Evolutionary conservation across 2,888 invertebrate genomes (phyloP).

Genomic region (Caenorhabditis sp.): DNA sequence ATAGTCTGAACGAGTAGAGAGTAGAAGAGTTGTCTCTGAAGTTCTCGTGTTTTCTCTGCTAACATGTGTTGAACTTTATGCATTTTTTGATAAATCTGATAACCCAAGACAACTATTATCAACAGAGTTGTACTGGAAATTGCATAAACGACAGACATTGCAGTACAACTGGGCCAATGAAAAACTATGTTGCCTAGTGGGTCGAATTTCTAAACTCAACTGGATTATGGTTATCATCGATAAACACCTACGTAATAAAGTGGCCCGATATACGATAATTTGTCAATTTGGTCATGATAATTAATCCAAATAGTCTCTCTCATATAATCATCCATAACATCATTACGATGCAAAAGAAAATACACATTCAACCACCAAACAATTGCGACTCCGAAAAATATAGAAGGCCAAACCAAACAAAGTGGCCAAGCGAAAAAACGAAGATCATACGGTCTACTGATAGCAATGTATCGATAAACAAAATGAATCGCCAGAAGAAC

Average conservation of each 20-base stretch:
- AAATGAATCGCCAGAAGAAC: slow-evolving; percentile 30
- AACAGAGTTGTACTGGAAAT: slow-evolving; percentile 23
- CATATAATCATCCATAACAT: slow-evolving; percentile 15
- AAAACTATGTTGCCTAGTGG: slow-evolving; percentile 5
- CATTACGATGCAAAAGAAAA: slow-evolving; percentile 17
- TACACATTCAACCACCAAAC: slow-evolving; percentile 34
- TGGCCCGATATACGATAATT: slow-evolving; percentile 24
- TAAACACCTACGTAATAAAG: too few species aligned
- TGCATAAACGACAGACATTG: slow-evolving; percentile 21
- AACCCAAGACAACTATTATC: slow-evolving; percentile 19
- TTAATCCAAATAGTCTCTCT: slow-evolving; percentile 17
- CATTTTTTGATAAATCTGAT: slow-evolving; percentile 19
- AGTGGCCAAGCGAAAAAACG: slow-evolving; percentile 9
- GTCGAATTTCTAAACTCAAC: too few species aligned
- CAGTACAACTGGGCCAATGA: slow-evolving; percentile 28
- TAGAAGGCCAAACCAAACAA: slow-evolving; percentile 15
- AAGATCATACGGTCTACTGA: slow-evolving; percentile 10
- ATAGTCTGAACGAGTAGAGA: slow-evolving; percentile 22
- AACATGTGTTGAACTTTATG: slow-evolving; percentile 7
- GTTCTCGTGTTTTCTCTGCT: slow-evolving; percentile 12
- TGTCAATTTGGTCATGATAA: slow-evolving; percentile 24
- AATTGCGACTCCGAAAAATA: slow-evolving; percentile 11
- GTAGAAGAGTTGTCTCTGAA: slow-evolving; percentile 25
- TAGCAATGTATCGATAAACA: slow-evolving; percentile 26
- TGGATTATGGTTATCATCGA: too few species aligned